A percentile compares a stretch with the other conserved stretches of the same genome.
Conservation (phyloP, 2,888 invertebrate species). For the Mythimna lalbum region DNA sequence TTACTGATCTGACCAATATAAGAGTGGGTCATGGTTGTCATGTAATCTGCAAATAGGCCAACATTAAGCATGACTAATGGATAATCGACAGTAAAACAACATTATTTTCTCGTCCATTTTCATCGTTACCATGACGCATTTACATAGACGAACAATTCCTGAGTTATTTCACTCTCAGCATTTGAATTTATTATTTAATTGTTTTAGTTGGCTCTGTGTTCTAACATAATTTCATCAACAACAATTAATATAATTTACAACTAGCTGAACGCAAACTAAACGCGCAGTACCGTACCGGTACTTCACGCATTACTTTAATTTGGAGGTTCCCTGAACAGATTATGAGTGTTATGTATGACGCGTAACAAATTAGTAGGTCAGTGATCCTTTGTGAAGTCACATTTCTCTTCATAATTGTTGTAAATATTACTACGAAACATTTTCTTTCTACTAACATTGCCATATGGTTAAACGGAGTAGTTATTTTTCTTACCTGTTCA, state of each 20-base stretch:
- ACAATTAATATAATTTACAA: conserved; percentile 46
- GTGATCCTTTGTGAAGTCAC: conserved; percentile 25
- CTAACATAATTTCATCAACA: conserved; percentile 31
- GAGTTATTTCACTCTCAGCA: conserved; percentile 13
- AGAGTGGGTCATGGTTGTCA: conserved; percentile 45
- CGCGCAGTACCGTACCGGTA: conserved; percentile 1
- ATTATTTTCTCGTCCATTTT: conserved; percentile 14
- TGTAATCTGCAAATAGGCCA: conserved; percentile 25
- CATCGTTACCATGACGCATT: neutral
- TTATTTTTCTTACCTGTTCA: neutral
- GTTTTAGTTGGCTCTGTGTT: conserved; percentile 33
- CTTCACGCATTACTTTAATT: conserved; percentile 33
- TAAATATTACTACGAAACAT: neutral
- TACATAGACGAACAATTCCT: conserved; percentile 6
- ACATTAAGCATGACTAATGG: conserved; percentile 31
- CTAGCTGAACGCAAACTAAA: conserved; percentile 19
- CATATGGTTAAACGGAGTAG: neutral
- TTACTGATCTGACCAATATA: conserved; percentile 26
- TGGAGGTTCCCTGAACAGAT: conserved; percentile 31
- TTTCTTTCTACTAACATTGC: neutral
- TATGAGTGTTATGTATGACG: conserved; percentile 29
- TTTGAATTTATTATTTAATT: conserved; percentile 35
- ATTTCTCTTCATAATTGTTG: conserved; percentile 18
- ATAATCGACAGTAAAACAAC: conserved; percentile 23
- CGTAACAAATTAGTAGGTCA: conserved; percentile 30